phyloP scores from a whole-genome alignment of 2,113 vertebrate species.

The Glareola pratincola region DNA sequence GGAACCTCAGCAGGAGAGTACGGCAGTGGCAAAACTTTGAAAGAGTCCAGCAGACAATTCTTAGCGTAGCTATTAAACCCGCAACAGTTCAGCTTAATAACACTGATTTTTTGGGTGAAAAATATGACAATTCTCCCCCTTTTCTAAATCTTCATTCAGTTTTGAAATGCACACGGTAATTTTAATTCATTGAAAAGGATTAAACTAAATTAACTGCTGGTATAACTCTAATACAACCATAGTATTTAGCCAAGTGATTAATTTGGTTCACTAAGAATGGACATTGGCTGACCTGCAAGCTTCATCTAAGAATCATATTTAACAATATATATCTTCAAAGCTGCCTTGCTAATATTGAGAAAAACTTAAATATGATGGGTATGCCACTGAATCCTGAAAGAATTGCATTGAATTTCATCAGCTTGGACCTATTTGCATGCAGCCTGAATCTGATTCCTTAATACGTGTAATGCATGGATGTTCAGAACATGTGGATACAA shows the following conservation, averaged over 20 bases:
- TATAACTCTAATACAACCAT: background rate
- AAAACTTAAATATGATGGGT: background rate
- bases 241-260: background rate
- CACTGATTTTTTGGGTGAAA: background rate
- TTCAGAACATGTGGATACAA: slow-evolving; percentile 18
- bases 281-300: background rate
- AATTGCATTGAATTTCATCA: background rate
- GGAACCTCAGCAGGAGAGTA: background rate
- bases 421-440: background rate
- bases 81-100: background rate
- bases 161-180: background rate
- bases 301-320: background rate
- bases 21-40: background rate
- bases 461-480: background rate
- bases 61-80: background rate
- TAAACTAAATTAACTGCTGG: background rate
- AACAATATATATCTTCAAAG: background rate
- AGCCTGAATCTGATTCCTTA: background rate
- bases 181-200: background rate
- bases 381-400: background rate
- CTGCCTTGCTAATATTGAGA: background rate
- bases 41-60: background rate
- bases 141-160: background rate
- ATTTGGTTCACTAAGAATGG: background rate
- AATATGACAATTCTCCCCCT: background rate